Evolutionary conservation across 35 echinoderm and acorn worm species (phyloP), one percentile per base, ranked within the genome.

Genomic region (Ptychodera flava): DNA sequence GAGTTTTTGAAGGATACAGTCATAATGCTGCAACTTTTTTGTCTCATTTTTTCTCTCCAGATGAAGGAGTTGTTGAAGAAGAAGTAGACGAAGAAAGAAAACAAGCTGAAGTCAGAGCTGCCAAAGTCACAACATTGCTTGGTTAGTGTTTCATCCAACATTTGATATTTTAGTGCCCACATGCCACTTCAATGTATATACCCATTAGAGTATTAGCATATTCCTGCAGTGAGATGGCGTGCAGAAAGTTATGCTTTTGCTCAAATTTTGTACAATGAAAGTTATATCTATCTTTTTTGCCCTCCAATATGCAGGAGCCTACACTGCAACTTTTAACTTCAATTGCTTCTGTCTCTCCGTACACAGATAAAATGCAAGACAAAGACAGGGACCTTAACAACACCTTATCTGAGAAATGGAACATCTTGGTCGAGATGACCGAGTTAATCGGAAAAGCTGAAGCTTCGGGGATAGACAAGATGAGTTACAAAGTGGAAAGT

Each of bases 311-410:
- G n/a, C n/a, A n/a, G n/a, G n/a, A n/a, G n/a, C n/a, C n/a, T n/a
- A n/a, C n/a, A n/a, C n/a, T n/a, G n/a, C n/a, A n/a, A n/a, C n/a
- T n/a, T n/a, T n/a, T n/a, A n/a, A n/a, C n/a, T n/a, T n/a, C n/a
- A n/a, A n/a, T n/a, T n/a, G n/a, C n/a, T n/a, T n/a, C n/a, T n/a
- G n/a, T n/a, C n/a, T n/a, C n/a, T n/a, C n/a, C n/a, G n/a, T n/a
- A n/a, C n/a, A 83, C 86, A 99, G 96, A 91, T 53, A 38, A 89
- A 76, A 90, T 94, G 91, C 93, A 99, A 45, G 90, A 94, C 29
- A 99, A 94, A 35, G 96, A 99, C 37, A 53, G 83, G 29, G 36
- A 90, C 30, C 38, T 99, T 36, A 84, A 90, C 32, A 33, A 82
- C 30, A 85, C 94, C 35, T 86, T 94, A 29, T 82, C 82, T 78